phyloP scores from a whole-genome alignment of 2,797 vertebrate species.

The Clarias laeviceps region DNA sequence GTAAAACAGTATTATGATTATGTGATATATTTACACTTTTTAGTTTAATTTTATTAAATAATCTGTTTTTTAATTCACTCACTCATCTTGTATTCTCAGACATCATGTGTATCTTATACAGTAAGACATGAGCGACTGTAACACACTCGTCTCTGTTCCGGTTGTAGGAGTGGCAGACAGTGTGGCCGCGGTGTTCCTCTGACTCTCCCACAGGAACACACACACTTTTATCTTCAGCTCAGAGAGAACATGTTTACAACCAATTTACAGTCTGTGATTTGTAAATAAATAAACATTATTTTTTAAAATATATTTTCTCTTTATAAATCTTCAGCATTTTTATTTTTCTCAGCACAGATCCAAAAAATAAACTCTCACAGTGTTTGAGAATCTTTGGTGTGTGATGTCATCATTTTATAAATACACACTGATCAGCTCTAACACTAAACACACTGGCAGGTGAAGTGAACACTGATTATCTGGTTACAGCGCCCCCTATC shows the following conservation, averaged over 20 bases:
- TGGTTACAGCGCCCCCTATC: too few relatives aligned
- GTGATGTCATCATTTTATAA: neutral
- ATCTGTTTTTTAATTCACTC: too few relatives aligned
- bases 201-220: constrained; percentile 49
- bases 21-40: neutral
- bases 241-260: neutral
- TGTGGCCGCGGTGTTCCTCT: constrained; percentile 81
- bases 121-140: neutral
- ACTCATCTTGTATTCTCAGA: neutral
- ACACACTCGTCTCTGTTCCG: neutral
- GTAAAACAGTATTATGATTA: neutral
- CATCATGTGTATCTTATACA: accelerated
- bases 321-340: neutral
- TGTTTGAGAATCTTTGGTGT: neutral
- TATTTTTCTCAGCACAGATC: neutral
- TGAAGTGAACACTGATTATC: neutral
- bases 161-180: constrained; percentile 84
- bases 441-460: constrained; percentile 79
- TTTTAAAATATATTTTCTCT: neutral
- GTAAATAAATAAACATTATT: neutral
- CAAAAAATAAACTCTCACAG: neutral
- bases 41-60: neutral
- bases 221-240: neutral
- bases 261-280: neutral
- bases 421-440: neutral